These are phyloP conservation scores for Vireo griseus DNA, from an alignment of 2,797 vertebrate species.

Conservation along the genomic window DNA sequence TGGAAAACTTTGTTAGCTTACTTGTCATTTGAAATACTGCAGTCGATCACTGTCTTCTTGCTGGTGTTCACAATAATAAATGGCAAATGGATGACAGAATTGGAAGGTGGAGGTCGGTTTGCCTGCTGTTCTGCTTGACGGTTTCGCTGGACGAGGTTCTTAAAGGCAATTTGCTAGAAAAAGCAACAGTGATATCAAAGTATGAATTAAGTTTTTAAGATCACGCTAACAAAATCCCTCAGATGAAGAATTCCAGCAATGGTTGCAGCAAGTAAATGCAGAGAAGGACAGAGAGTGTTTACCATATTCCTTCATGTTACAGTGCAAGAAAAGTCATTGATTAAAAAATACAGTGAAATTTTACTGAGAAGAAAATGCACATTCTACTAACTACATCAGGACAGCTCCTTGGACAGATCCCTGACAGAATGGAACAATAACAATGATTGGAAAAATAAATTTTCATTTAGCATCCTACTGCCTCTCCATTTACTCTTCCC, in stretches of 20 bases:
- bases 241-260: not conserved
- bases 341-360: not conserved
- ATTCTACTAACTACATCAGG: not conserved
- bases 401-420: not conserved
- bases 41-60: conserved; percentile 99
- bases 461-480: not conserved
- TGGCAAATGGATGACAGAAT: conserved; percentile 96
- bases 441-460: not conserved
- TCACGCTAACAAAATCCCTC: not conserved
- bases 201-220: not conserved
- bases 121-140: conserved; percentile 91
- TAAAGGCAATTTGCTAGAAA: conserved; percentile 98
- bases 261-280: not conserved
- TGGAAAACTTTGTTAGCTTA: conserved; percentile 63
- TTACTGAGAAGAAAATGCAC: fast-evolving
- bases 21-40: conserved; percentile 99
- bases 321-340: not conserved
- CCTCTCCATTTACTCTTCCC: not conserved
- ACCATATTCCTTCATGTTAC: not conserved
- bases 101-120: conserved; percentile 89
- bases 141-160: conserved; percentile 97
- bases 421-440: not conserved
- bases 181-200: not conserved
- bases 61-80: conserved; percentile 99
- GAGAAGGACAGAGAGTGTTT: not conserved